phyloP scores from a whole-genome alignment of 2,797 vertebrate species.

The Odontamblyopus lacepedii region DNA sequence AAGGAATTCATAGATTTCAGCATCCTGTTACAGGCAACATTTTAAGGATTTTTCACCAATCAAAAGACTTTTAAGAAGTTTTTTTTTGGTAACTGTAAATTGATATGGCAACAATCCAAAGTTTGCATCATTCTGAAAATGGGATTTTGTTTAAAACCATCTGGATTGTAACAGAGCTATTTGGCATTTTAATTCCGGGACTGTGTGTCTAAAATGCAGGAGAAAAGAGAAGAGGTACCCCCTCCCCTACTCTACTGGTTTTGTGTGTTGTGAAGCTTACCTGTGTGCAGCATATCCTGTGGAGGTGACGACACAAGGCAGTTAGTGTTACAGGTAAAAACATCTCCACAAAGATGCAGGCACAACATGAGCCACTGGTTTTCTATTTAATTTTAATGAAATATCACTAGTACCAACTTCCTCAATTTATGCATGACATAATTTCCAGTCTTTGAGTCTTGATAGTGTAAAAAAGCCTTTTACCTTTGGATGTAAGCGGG shows the following conservation, averaged over 20 bases:
- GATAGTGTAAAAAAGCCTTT: not conserved
- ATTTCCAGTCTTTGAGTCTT: not conserved
- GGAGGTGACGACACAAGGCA: constrained; percentile 20
- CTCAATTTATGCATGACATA: not conserved
- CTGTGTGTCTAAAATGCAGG: not conserved
- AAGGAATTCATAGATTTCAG: not conserved
- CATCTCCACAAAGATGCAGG: constrained; percentile 13
- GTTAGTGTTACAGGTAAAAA: constrained; percentile 36
- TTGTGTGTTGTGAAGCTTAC: constrained; percentile 44
- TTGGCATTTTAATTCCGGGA: not conserved
- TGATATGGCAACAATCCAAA: too few species aligned
- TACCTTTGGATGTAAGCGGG: constrained; percentile 51
- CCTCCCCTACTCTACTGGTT: not conserved
- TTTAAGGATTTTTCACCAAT: too few species aligned
- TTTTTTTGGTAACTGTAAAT: too few species aligned
- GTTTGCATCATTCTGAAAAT: too few species aligned
- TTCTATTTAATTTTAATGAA: constrained; percentile 3
- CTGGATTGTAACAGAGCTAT: not conserved
- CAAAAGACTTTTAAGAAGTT: too few species aligned
- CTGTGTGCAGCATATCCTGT: constrained; percentile 57
- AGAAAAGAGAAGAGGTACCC: not conserved
- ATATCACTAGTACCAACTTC: not conserved
- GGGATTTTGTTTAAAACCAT: too few species aligned
- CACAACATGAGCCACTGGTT: constrained; percentile 3
- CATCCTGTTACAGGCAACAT: too few species aligned